Base-by-base conservation (phyloP, 1,140 invertebrate species). In the Penaeus chinensis region DNA sequence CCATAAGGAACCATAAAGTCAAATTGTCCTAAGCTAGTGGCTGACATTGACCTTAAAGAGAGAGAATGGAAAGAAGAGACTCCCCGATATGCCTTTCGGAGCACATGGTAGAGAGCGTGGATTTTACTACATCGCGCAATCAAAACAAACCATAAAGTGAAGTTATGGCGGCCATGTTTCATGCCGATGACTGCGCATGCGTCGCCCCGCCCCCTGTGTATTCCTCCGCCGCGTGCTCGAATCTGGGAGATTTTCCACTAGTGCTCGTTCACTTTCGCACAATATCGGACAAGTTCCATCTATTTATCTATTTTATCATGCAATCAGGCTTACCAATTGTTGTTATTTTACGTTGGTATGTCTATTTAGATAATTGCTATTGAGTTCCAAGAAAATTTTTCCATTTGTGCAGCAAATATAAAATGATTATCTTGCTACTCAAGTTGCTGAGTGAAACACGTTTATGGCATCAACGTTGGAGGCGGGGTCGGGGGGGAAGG, bases 121-220 rank as follows among this genome's bases (percentile, higher is more conserved):
- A 89, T 90, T 88, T 86, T 87, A 79, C 84, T 87, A 87, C 87
- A 82, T 86, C 83, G 80, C 82, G 84, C 89, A 79, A 91, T 90
- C 90, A 91, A 91, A 91, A 91, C 90, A 91, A 91, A 91, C 90
- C 90, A 91, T 91, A 91, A 91, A 89, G 89, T 88, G 90, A 88
- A 89, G 87, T 89, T 91, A 89, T 89, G 84, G 87, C 84, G 88
- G 90, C 90, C 90, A 91, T 91, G 88, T 89, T 89, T 81, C 83
- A 79, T 22, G 79, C 79, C 32, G 22, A 22, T 85, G 32, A 32
- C 20, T 89, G 88, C 88, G 88, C 88, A 89, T 89, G 88, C 88
- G 88, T 89, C 11, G 62, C 60, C 74, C 83, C 88, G 82, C 88
- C 88, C 60, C 69, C 69, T 65, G 54, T 85, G 83, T 89, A 89